Base-by-base conservation (phyloP, 2,113 vertebrate genomes). In the Lamprotornis superbus region DNA sequence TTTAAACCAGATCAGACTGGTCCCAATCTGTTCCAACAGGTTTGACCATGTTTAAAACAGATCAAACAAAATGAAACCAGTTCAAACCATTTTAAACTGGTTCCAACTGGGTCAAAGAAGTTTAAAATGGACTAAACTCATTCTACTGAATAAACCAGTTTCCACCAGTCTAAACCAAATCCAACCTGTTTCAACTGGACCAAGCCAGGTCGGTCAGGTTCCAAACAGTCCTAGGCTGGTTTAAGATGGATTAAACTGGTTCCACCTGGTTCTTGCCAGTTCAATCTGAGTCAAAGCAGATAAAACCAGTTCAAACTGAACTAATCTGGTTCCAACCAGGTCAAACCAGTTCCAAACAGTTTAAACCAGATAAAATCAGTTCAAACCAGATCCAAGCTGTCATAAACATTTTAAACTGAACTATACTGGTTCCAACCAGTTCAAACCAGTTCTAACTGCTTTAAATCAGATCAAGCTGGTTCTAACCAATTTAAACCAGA, bases 231-330 rank as follows among this genome's bases (percentile, higher is more conserved):
- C 22, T 35, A 71, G 5, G 5, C 31, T 4, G 3, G 8, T 2
- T 50, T 44, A 20, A 81, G 37, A 3, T 20, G 37, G 50, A 35
- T 56, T 15, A 20, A 49, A 27, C 17, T 15, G 4, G 10, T 42
- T 57, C 50, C 15, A 50, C 1, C 2, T 24, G 6, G 31, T 60
- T 86, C 9, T 39, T 67, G 18, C 6, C 0, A 1, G 5, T 28
- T 57, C 9, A 49, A 50, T 23, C 7, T 18, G 22, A 15, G 64
- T 73, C 18, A 57, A 52, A 86, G 18, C 4, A 50, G 21, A 6
- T 22, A 42, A 21, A 57, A 37, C 3, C 2, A 20, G 33, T 74
- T 59, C 12, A 60, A 5, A 39, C 10, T 20, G 9, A 25, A 50
- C 3, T 20, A 35, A 57, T n/a, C 8, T 21, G 8, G 2, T 24